Base-by-base conservation (phyloP, 53 echinoderm and acorn worm genomes). In the Patiria pectinifera region DNA sequence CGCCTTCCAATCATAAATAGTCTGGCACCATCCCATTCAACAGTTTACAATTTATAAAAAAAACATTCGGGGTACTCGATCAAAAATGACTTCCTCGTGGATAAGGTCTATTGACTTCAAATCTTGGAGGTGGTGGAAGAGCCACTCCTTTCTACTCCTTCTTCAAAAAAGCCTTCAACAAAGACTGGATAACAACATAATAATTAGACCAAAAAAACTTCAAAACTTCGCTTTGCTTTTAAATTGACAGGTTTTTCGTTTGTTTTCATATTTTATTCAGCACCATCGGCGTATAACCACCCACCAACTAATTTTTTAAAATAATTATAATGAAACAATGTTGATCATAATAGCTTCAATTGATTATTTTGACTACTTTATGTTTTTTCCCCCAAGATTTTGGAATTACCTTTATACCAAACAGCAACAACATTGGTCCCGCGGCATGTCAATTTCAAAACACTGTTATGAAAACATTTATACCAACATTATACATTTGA, bases 181-280 rank as follows among this genome's bases (percentile, higher is more conserved):
- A 23, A 74, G 21, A 23, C 74, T 18, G 9, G 74, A 18, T 11
- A 14, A 66, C 13, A 74, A 74, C 24, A 74, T 16, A 74, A 74
- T n/a, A 24, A 74, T 74, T 22, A 4, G 24, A 74, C 74, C 69
- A 23, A n/a, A 74, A 12, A 60, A 66, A 2, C 66, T 11, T 66
- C 74, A 9, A 76, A 45, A 44, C 21, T 78, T 46, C 79, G 79
- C 47, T 78, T 78, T 46, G 79, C 79, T 78, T 46, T 45, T 78
- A 44, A 44, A 78, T 45, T 78, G 79, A 78, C 79, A 46, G 3
- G 46, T 78, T 78, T 45, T 78, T 44, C 3, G 16, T 58, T 3
- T 60, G 23, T 89, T 62, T 88, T 88, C 35, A 35, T 35, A 35
- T 35, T 35, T 90, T 90, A 90, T 90, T 90, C 90, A 90, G 90